Evolutionary conservation across 2,888 invertebrate genomes (phyloP).

Genomic region (Mythimna impura): DNA sequence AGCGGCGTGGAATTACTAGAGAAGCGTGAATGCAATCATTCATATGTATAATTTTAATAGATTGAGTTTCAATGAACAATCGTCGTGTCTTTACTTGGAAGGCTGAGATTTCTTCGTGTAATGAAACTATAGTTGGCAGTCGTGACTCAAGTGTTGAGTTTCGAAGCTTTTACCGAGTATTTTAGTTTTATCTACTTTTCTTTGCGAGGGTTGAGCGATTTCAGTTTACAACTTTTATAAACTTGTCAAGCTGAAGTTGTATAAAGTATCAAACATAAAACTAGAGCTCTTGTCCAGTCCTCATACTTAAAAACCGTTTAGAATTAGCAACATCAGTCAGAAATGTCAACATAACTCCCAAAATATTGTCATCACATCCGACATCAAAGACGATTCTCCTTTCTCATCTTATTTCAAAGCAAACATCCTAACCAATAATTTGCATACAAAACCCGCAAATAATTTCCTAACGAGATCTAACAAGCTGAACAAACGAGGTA

Average conservation of each 20-base stretch:
- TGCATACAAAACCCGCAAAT: constrained; percentile 33
- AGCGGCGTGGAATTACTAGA: constrained; percentile 62
- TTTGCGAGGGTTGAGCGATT: constrained; percentile 2
- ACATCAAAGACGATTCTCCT: background rate
- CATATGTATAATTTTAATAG: constrained; percentile 57
- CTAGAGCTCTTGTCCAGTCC: background rate
- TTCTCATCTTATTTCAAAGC: background rate
- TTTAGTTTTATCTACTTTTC: constrained; percentile 12
- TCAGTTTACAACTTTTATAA: constrained; percentile 3
- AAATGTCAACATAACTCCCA: background rate
- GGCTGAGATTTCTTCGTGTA: constrained; percentile 23
- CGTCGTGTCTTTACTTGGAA: constrained; percentile 22
- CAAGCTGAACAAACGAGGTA: constrained; percentile 49
- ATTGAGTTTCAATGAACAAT: constrained; percentile 51
- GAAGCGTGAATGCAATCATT: constrained; percentile 62
- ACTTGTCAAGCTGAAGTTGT: background rate
- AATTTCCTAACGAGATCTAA: constrained; percentile 53
- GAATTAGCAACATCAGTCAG: background rate
- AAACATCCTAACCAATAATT: constrained; percentile 33
- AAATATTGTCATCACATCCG: background rate
- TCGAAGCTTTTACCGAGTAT: constrained; percentile 19
- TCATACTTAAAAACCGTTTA: background rate
- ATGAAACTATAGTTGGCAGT: constrained; percentile 28
- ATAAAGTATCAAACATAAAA: background rate
- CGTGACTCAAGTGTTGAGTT: constrained; percentile 24